Evolutionary conservation across 2,888 invertebrate genomes (phyloP).

Genomic region (Aporophyla lueneburgensis): DNA sequence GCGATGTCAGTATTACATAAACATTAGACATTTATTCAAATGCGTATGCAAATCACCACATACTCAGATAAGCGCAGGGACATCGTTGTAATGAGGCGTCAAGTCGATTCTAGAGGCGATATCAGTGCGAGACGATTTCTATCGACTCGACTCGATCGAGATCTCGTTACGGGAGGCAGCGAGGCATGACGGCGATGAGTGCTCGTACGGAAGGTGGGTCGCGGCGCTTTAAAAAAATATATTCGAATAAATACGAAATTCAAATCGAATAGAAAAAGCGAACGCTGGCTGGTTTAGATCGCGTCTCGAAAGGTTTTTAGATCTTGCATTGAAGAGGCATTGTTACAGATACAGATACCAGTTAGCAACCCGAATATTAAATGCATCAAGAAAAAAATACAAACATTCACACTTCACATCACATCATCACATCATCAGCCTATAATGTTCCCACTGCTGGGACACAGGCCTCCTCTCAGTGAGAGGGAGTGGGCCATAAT

Average conservation of each 20-base stretch:
- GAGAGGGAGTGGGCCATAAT: too few species aligned
- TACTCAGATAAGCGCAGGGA: slow-evolving; percentile 60
- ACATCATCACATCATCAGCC: too few species aligned
- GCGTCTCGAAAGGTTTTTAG: background rate
- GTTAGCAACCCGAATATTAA: slow-evolving; percentile 10
- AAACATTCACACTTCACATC: too few species aligned
- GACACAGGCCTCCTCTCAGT: too few species aligned
- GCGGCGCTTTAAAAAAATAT: slow-evolving; percentile 27
- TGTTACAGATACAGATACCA: background rate
- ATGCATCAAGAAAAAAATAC: background rate
- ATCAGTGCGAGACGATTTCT: slow-evolving; percentile 71
- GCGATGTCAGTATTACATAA: slow-evolving; percentile 62
- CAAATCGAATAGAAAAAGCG: slow-evolving; percentile 21
- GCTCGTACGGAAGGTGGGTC: slow-evolving; percentile 62
- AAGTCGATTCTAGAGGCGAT: slow-evolving; percentile 56
- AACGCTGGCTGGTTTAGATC: slow-evolving; percentile 15
- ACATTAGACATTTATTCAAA: slow-evolving; percentile 60
- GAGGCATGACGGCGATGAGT: slow-evolving; percentile 69
- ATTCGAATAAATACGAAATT: slow-evolving; percentile 31
- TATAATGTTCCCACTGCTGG: too few species aligned
- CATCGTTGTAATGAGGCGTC: slow-evolving; percentile 67
- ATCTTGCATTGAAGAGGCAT: background rate
- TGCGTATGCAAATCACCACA: slow-evolving; percentile 57
- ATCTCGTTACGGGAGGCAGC: slow-evolving; percentile 75
- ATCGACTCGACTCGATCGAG: slow-evolving; percentile 71